Percentiles rank a stretch among this genome's conserved stretches.
Conservation (phyloP, 2,797 vertebrate species). For the Sciurus carolinensis region DNA sequence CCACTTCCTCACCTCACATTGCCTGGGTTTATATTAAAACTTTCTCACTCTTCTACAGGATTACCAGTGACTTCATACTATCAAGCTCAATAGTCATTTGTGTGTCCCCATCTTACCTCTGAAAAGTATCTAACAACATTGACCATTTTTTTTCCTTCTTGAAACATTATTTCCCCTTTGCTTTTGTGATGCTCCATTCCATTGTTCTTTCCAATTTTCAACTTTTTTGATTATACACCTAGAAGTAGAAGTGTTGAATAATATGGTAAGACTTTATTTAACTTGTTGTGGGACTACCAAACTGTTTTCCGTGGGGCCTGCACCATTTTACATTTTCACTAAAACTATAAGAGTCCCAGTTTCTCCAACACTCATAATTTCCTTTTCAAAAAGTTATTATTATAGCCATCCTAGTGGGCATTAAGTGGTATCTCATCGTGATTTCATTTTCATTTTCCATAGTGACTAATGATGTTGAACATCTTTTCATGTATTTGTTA, state of each 20-base stretch:
- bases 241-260: background rate
- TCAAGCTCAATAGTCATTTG: background rate
- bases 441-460: slow-evolving; percentile 27
- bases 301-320: background rate
- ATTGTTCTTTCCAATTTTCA: background rate
- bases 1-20: background rate
- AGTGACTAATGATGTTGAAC: background rate
- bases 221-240: background rate
- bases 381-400: background rate
- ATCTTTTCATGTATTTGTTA: background rate
- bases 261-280: background rate
- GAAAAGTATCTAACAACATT: background rate
- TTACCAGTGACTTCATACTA: background rate
- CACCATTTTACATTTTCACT: background rate
- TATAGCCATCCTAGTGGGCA: background rate
- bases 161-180: background rate
- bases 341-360: background rate
- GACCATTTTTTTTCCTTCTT: background rate
- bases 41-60: background rate
- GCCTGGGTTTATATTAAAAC: background rate
- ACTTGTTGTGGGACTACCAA: background rate
- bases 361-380: background rate
- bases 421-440: background rate
- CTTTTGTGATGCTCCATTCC: slow-evolving; percentile 1
- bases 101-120: background rate